phyloP scores from a whole-genome alignment of 2,797 vertebrate genomes.

The Clarias laeviceps region DNA sequence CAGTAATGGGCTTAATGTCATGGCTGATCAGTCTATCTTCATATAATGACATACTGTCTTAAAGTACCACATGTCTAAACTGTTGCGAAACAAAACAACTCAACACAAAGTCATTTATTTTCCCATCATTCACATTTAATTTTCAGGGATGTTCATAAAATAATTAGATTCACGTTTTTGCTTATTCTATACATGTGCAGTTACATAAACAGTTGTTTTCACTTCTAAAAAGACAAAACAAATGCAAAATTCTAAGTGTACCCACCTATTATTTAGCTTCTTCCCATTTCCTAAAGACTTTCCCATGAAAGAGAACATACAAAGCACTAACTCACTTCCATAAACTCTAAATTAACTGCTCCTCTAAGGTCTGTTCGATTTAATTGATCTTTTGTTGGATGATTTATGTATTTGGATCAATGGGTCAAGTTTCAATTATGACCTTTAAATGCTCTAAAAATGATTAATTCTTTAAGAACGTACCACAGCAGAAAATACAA shows the following conservation, averaged over 20 bases:
- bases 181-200: not conserved
- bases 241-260: not conserved
- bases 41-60: no score
- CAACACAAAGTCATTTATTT: not conserved
- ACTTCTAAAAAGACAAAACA: not conserved
- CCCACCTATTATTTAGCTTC: not conserved
- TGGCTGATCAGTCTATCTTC: no score
- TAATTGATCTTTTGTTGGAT: no score
- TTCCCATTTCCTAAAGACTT: not conserved
- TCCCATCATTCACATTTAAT: not conserved
- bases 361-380: no score
- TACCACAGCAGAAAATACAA: no score
- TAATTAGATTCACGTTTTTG: not conserved
- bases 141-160: not conserved
- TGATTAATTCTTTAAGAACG: no score
- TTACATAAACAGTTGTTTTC: not conserved
- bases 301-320: not conserved
- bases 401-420: no score
- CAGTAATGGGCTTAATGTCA: no score
- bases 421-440: no score
- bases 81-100: not conserved
- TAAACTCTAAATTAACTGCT: not conserved
- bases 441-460: no score
- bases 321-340: not conserved
- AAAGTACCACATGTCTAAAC: not conserved